Base-by-base conservation (phyloP, 2,888 invertebrate genomes). In the Trissolcus brochymenae region DNA sequence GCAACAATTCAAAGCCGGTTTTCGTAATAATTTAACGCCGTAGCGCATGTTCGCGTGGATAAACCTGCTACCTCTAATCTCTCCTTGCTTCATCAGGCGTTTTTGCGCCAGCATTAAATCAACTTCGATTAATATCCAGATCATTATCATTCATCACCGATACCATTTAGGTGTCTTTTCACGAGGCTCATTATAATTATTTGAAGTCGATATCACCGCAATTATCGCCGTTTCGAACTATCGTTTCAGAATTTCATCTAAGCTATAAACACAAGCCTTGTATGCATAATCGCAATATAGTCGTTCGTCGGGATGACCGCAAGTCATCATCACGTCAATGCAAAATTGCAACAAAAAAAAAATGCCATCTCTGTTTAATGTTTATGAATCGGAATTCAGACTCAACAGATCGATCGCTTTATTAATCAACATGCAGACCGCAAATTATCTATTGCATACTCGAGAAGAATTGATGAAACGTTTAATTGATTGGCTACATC, bases 101-200 rank as follows among this genome's bases (percentile, higher is more conserved):
- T 54, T 65, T 60, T 62, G 53, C 51, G 16, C 55, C 60, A 49
- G 57, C 74, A 70, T 74, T 78, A 74, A 74, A 78, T 74, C 78
- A 78, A 74, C 72, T 73, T 60, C 72, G 77, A 73, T 77, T 77
- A 73, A 68, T 77, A 68, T 77, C 78, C 65, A 64, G 73, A 78
- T 78, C 73, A 66, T 66, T 78, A 74, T 74, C 78, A 70, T 70
- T 70, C 78, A 57, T 78, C 78, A 74, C 65, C 70, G 60, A 16
- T 60, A 73, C 65, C 73, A 68, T 68, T 77, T 77, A 73, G 46
- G 55, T 17, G 1, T 29, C 53, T 62, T 72, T 76, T 19, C 59
- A 40, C 54, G 49, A 46, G 35, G 21, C 43, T 70, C 54, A 43
- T 67, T 76, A 72, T 76, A 72, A 67, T 76, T 67, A 72, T 72